Evolutionary conservation across 2,113 vertebrate genomes (phyloP).

Genomic region (Nycticryphes semicollaris): DNA sequence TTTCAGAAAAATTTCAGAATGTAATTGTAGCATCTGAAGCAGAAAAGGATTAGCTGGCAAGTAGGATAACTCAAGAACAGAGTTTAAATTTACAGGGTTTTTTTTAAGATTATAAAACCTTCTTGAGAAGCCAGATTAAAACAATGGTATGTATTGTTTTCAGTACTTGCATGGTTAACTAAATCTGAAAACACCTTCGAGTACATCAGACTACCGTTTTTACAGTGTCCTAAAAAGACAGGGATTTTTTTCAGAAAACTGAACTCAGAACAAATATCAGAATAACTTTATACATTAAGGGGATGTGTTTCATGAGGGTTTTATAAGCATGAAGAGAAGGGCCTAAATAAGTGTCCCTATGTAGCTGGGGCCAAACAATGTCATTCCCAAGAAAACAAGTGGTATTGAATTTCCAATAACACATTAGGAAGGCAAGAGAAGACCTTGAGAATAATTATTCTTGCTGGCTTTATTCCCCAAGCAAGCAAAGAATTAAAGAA

Average conservation of each 20-base stretch:
- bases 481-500: background rate
- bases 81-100: background rate
- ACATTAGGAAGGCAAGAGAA: background rate
- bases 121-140: background rate
- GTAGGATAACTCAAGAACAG: background rate
- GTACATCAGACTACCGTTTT: background rate
- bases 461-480: background rate
- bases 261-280: background rate
- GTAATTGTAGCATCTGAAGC: background rate
- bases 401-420: background rate
- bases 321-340: accelerated
- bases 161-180: background rate
- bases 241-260: background rate
- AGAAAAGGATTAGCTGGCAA: background rate
- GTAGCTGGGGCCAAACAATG: background rate
- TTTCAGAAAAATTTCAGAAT: background rate
- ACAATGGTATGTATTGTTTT: background rate
- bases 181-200: background rate
- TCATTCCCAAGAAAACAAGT: constrained; percentile 1
- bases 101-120: background rate
- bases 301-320: background rate
- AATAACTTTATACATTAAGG: background rate
- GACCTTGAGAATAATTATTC: constrained; percentile 19
- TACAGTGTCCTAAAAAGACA: background rate
- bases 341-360: background rate